Percentiles rank a stretch among this genome's conserved stretches.
These are phyloP conservation scores for Cyprinodon tularosa DNA, from an alignment of 2,113 vertebrate genomes.

Conservation along the genomic window DNA sequence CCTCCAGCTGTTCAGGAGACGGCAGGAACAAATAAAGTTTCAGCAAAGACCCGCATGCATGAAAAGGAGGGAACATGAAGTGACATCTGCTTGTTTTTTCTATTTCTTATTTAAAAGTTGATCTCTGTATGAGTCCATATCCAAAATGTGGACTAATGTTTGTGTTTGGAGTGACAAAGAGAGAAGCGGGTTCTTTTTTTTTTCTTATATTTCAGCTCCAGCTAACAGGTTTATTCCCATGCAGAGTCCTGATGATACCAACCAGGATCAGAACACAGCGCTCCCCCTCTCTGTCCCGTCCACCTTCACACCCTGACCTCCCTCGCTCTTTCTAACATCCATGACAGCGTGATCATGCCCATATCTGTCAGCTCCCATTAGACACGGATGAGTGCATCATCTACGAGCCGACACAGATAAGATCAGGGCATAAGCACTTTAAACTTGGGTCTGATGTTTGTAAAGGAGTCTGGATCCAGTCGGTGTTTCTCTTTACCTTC, in stretches of 20 bases:
- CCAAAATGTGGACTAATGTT: conserved; percentile 26
- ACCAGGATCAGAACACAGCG: conserved; percentile 55
- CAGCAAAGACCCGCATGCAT: conserved; percentile 46
- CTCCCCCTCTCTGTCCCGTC: neutral
- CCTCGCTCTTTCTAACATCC: conserved; percentile 54
- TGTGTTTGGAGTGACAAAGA: conserved; percentile 30
- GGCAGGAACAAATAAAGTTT: conserved; percentile 65
- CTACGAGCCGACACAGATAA: conserved; percentile 9
- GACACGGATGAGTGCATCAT: conserved; percentile 35
- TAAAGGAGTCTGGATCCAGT: neutral
- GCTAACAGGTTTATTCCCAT: conserved; percentile 29
- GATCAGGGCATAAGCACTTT: neutral
- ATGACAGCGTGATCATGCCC: conserved; percentile 53
- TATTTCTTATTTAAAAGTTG: conserved; percentile 34
- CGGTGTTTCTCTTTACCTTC: neutral
- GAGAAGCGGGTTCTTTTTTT: neutral
- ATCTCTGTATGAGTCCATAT: conserved; percentile 29
- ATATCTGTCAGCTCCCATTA: conserved; percentile 72
- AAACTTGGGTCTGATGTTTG: neutral
- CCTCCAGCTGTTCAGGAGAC: conserved; percentile 73
- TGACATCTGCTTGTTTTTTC: conserved; percentile 44
- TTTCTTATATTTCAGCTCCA: neutral
- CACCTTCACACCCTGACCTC: conserved; percentile 32
- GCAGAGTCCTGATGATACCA: conserved; percentile 49
- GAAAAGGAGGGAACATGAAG: conserved; percentile 35